Conservation (phyloP, 1,140 invertebrate genomes). For the Globodera ellingtonae region DNA sequence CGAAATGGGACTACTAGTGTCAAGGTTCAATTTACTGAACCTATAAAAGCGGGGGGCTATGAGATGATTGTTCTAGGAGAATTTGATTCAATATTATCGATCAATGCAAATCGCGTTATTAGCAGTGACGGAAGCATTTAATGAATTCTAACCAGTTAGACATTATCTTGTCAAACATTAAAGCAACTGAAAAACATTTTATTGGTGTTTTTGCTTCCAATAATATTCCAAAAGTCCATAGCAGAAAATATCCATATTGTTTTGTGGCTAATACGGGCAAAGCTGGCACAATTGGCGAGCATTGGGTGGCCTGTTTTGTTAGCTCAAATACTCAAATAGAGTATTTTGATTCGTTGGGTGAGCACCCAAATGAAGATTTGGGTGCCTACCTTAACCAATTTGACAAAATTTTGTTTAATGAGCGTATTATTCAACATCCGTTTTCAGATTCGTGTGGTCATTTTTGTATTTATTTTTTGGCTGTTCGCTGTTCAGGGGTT, state of each 20-base stretch:
- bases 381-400: neutral
- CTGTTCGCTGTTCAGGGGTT: neutral
- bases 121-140: constrained; percentile 31
- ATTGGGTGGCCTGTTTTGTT: constrained; percentile 17
- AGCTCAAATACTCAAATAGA: neutral
- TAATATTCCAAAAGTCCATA: constrained; percentile 2
- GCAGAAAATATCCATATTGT: constrained; percentile 9
- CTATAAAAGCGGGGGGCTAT: constrained; percentile 10
- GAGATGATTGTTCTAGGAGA: constrained; percentile 37
- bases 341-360: constrained; percentile 29
- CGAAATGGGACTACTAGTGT: constrained; percentile 34
- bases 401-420: constrained; percentile 1
- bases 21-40: constrained; percentile 15
- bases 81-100: constrained; percentile 35
- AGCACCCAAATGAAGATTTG: constrained; percentile 12
- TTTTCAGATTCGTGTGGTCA: constrained; percentile 13
- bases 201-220: constrained; percentile 22
- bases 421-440: neutral
- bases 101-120: constrained; percentile 31
- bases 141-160: constrained; percentile 27
- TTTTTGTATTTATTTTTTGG: constrained; percentile 26
- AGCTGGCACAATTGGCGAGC: neutral
- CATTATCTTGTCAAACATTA: constrained; percentile 3
- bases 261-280: constrained; percentile 21
- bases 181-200: constrained; percentile 17